These are phyloP conservation scores for Shinisaurus crocodilurus DNA, from an alignment of 2,113 vertebrate genomes.

Conservation along the genomic window DNA sequence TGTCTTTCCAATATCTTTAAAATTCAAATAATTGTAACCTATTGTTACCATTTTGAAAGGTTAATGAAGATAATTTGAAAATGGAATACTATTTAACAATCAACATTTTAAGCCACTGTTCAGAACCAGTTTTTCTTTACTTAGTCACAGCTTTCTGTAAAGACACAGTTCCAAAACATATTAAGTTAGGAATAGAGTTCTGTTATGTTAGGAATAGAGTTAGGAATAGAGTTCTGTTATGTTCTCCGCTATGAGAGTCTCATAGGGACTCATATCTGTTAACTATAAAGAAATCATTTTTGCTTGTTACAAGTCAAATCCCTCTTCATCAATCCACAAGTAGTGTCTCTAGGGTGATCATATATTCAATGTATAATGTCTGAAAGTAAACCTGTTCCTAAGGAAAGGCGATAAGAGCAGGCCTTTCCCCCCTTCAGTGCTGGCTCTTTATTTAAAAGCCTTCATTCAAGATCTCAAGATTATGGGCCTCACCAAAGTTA, in stretches of 20 bases:
- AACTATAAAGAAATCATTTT: conserved; percentile 20
- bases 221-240: neutral
- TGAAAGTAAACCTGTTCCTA: conserved; percentile 44
- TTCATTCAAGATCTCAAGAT: conserved; percentile 37
- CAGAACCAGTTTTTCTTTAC: neutral
- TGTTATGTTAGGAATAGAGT: neutral
- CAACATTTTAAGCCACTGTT: neutral
- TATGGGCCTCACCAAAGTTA: conserved; percentile 40
- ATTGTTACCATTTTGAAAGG: neutral
- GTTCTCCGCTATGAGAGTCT: neutral
- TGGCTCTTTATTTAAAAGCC: conserved; percentile 40
- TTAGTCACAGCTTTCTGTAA: neutral
- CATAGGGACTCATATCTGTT: conserved; percentile 20
- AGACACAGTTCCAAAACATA: conserved; percentile 14
- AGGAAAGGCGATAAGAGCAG: conserved; percentile 24
- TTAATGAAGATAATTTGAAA: neutral
- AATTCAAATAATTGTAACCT: neutral
- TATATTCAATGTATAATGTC: conserved; percentile 32
- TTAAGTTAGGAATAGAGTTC: neutral
- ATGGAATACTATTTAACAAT: neutral
- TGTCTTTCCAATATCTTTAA: neutral
- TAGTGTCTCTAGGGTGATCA: conserved; percentile 38
- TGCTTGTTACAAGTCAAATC: conserved; percentile 17
- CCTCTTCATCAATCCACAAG: neutral
- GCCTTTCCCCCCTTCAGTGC: conserved; percentile 38